Conservation (phyloP, 1,140 invertebrate species). For the Aricia agestis region DNA sequence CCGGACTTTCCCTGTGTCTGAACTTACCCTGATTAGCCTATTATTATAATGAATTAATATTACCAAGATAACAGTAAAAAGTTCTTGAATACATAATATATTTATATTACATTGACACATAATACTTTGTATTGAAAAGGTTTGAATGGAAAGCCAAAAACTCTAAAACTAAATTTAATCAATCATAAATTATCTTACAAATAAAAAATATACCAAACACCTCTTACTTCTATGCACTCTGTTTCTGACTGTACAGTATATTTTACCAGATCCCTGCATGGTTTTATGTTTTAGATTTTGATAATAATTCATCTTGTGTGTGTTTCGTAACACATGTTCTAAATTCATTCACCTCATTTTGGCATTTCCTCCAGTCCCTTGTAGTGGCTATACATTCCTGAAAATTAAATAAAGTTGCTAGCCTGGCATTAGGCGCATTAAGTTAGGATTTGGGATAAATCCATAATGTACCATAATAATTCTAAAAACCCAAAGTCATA, state of each 20-base stretch:
- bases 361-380: constrained; percentile 94
- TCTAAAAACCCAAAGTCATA: no score
- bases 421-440: no score
- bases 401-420: constrained; percentile 59
- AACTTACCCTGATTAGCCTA: no score
- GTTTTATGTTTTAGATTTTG: constrained; percentile 29
- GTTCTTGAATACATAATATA: neutral
- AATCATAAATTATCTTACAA: neutral
- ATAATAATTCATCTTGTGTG: constrained; percentile 48
- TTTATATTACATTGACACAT: neutral
- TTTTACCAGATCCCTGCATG: neutral
- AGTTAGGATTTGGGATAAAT: no score
- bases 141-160: neutral
- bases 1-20: no score
- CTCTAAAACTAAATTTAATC: neutral
- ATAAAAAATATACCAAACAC: neutral
- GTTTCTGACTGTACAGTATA: no score
- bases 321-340: constrained; percentile 83
- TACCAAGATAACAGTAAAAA: neutral
- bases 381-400: constrained; percentile 92
- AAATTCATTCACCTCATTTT: constrained; percentile 87
- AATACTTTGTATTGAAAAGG: no score
- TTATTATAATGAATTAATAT: no score
- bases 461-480: no score
- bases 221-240: neutral